Conservation (phyloP, 2,113 vertebrate species). For the Brienomyrus longianalis region DNA sequence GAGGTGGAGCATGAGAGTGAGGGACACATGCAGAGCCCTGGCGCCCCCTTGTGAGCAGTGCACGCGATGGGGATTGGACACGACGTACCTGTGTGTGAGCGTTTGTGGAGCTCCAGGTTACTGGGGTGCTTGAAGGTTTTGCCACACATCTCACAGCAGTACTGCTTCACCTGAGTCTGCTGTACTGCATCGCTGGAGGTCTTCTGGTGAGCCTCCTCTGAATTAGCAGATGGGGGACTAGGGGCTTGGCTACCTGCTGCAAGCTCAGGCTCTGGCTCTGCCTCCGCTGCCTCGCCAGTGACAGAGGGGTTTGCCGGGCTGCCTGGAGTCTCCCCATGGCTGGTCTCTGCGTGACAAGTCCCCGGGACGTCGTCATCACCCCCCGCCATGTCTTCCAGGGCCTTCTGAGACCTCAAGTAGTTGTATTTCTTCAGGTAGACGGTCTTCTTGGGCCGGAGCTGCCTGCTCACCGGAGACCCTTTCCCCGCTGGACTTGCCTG, state of each 20-base stretch:
- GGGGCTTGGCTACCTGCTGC: constrained; percentile 27
- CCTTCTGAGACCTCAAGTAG: constrained; percentile 77
- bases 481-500: constrained; percentile 41
- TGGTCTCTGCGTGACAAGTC: constrained; percentile 18
- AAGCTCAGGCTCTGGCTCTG: constrained; percentile 40
- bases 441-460: constrained; percentile 77
- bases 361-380: constrained; percentile 36
- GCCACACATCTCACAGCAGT: constrained; percentile 79
- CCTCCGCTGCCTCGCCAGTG: constrained; percentile 31
- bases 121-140: constrained; percentile 96
- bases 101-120: constrained; percentile 92
- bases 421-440: constrained; percentile 87
- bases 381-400: constrained; percentile 55
- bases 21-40: neutral
- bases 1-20: neutral
- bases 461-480: constrained; percentile 49
- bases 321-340: constrained; percentile 37
- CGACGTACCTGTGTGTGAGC: constrained; percentile 87
- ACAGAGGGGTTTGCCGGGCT: constrained; percentile 15
- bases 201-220: constrained; percentile 35
- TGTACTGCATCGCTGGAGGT: constrained; percentile 28
- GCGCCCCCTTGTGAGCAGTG: neutral
- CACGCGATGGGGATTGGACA: neutral
- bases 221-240: constrained; percentile 31
- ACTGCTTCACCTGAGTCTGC: constrained; percentile 64